A percentile compares a stretch with the other conserved stretches of the same genome.
Evolutionary conservation across 2,888 invertebrate genomes (phyloP).

Genomic region (Troides oblongomaculatus): DNA sequence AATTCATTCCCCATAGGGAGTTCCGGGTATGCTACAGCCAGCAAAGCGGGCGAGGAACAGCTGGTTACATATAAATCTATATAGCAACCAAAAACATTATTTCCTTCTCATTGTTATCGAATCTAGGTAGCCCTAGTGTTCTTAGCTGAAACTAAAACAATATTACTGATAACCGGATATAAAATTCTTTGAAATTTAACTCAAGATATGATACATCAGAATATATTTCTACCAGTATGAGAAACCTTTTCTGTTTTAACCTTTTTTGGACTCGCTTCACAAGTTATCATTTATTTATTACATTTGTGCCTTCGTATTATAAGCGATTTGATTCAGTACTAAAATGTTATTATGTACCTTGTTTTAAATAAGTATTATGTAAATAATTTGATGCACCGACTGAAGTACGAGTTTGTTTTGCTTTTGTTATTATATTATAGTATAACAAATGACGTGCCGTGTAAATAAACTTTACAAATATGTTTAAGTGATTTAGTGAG

Average conservation of each 20-base stretch:
- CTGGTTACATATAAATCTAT: too few species aligned
- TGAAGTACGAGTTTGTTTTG: conserved; percentile 50
- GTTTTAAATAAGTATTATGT: conserved; percentile 63
- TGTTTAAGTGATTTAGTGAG: conserved; percentile 26
- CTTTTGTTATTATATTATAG: conserved; percentile 51
- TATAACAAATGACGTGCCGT: conserved; percentile 67
- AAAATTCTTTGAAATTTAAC: neutral
- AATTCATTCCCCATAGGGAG: too few species aligned
- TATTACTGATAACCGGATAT: too few species aligned
- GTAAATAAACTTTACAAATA: conserved; percentile 70
- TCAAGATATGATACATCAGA: neutral
- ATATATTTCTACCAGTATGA: neutral
- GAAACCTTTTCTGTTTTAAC: conserved; percentile 4
- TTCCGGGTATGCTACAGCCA: too few species aligned
- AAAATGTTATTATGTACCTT: conserved; percentile 57
- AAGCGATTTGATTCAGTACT: conserved; percentile 29
- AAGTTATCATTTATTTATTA: conserved; percentile 8
- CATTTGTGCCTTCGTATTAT: conserved; percentile 25
- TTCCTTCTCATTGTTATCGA: too few species aligned
- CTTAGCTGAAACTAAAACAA: too few species aligned
- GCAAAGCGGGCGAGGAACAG: too few species aligned
- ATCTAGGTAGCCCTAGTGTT: too few species aligned
- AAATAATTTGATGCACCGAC: conserved; percentile 68
- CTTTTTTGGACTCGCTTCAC: conserved; percentile 5
- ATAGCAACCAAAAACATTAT: too few species aligned